Conservation (phyloP, 2,888 invertebrate species). For the Allolobophora icterica region DNA sequence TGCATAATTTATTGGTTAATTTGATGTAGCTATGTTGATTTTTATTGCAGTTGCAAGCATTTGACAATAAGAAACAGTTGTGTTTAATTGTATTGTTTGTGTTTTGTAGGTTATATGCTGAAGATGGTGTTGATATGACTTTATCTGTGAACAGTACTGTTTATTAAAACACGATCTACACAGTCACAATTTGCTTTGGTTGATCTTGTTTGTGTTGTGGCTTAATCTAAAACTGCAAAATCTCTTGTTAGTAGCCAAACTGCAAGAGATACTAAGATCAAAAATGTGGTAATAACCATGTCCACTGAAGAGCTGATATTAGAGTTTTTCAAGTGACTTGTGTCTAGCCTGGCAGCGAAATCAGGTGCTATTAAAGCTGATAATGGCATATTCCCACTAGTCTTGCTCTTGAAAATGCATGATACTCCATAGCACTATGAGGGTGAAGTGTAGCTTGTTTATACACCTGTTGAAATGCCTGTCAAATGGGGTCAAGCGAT, state of each 20-base stretch:
- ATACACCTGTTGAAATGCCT: too few relatives aligned
- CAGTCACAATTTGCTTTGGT: background rate
- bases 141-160: slow-evolving; percentile 17
- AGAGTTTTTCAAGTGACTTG: too few relatives aligned
- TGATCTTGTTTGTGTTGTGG: background rate
- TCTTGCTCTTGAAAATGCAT: too few relatives aligned
- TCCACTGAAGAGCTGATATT: background rate
- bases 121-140: slow-evolving; percentile 17
- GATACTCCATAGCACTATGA: too few relatives aligned
- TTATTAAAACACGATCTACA: background rate
- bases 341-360: too few relatives aligned
- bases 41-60: background rate
- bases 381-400: too few relatives aligned
- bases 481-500: too few relatives aligned
- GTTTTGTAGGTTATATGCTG: background rate
- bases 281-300: background rate
- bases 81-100: background rate
- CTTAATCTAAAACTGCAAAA: background rate
- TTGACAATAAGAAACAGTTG: too few relatives aligned
- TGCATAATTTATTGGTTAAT: background rate
- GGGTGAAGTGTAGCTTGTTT: too few relatives aligned
- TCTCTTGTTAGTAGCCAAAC: background rate
- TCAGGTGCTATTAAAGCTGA: too few relatives aligned
- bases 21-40: background rate
- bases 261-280: background rate